Percentiles rank a stretch among this genome's conserved stretches.
Conservation (phyloP, 2,797 vertebrate species). For the Columba guinea region DNA sequence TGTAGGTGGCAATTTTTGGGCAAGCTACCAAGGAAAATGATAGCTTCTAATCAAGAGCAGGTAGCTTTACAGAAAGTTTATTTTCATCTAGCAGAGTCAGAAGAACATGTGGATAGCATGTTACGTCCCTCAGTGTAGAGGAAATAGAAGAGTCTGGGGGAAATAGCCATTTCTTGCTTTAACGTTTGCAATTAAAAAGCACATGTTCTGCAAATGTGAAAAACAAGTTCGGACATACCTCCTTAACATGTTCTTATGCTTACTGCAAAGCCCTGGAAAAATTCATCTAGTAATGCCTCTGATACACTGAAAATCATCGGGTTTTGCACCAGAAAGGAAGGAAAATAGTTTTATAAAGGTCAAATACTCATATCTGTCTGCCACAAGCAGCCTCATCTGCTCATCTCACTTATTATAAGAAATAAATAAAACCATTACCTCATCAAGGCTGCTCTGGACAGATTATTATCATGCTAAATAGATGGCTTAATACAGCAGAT, state of each 20-base stretch:
- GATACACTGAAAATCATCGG: background rate
- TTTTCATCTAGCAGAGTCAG: background rate
- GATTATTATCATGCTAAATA: slow-evolving; percentile 39
- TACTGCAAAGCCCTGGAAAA: background rate
- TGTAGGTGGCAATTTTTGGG: background rate
- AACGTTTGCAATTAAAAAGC: background rate
- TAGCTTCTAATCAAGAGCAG: background rate
- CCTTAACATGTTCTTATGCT: background rate
- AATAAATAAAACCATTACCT: slow-evolving; percentile 43
- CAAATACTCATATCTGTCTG: background rate
- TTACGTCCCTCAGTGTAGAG: background rate
- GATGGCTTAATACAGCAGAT: background rate
- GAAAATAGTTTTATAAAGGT: background rate
- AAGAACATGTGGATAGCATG: background rate
- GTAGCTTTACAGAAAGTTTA: background rate
- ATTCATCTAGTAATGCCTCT: background rate
- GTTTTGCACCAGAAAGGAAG: slow-evolving; percentile 11
- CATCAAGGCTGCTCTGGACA: slow-evolving; percentile 7
- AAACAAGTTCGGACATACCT: background rate
- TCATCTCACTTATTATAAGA: slow-evolving; percentile 30
- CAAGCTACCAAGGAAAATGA: background rate
- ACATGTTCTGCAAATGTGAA: background rate
- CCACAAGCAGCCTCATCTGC: background rate
- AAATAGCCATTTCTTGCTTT: background rate
- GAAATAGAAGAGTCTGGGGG: background rate